Base-by-base conservation (phyloP, 2,113 vertebrate genomes). In the Oncorhynchus masou region DNA sequence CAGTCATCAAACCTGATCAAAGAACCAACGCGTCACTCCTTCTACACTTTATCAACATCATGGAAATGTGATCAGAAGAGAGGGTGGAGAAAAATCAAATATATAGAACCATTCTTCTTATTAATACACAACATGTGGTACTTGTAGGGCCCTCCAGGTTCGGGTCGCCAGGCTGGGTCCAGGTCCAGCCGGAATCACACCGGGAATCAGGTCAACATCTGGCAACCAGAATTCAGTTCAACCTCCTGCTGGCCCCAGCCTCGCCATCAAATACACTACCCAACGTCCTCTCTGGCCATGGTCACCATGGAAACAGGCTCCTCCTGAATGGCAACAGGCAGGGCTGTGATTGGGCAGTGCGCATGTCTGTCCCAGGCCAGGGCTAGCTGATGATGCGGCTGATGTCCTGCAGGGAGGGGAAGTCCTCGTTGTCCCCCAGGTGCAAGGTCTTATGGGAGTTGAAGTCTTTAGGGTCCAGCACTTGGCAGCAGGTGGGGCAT, bases 371-470 rank as follows among this genome's bases (percentile, higher is more conserved):
- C 20, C 77, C 74, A 16, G 29, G 51, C 4, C 31, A 3, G 8
- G 24, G 94, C 92, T 99, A 99, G 88, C 95, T 97, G 90, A 99
- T 95, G 83, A 97, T 95, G 45, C 95, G 94, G 91, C 96, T 95
- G 74, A 98, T 95, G 0, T 96, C 96, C 85, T 98, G 97, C 70
- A 99, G 86, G 68, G 97, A 97, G 1, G 98, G 98, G 88, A 99
- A 99, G 78, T 99, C 98, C 16, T 97, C 95, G 0, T 92, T 88
- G 0, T 91, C 96, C 66, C 92, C 91, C 0, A 92, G 85, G 74
- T 99, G 98, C 91, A 95, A 86, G 7, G 95, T 96, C 78, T 96
- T 96, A 84, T 99, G 98, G 86, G 94, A 90, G 77, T 74, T 87
- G 78, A 97, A 86, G 79, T 99, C 98, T 83, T 95, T 95, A 9